Evolutionary conservation across 2,797 vertebrate genomes (phyloP), one percentile per base, ranked within the genome.

Genomic region (Acomys russatus): DNA sequence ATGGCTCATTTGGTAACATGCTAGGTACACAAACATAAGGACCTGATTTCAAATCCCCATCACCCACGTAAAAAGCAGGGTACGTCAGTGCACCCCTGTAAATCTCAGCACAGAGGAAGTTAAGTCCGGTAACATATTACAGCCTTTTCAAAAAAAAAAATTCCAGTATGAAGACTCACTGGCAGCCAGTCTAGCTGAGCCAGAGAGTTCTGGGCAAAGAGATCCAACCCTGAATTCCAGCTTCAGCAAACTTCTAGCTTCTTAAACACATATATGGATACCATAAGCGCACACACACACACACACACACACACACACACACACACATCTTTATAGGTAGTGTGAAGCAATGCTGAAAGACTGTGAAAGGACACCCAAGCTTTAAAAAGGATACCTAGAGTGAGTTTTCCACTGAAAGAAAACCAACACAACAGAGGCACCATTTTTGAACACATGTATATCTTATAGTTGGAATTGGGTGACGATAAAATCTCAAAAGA

Each of bases 381-480:
- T 68, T 91, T 44, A 83, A 73, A 33, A 25, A 59, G 23, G 33
- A 74, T 18, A 92, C 33, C 71, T 94, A 59, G 73, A 51, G 12
- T 51, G 66, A 94, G 44, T 95, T 86, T 64, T 91, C 59, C 71
- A 70, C 38, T 35, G 66, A 85, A 90, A 71, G 7, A 87, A 86
- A 44, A 56, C 12, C 10, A 71, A 56, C 7, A 73, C 74, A 63
- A 76, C 38, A 28, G 83, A 94, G 90, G 15, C 33, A 91, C 30
- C 63, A 22, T 44, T 86, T 76, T 44, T 88, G 17, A 89, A 54
- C 3, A 68, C n/a, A 78, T 68, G 1, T 84, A 15, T 44, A 9
- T 33, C 33, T 6, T 88, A 8, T 86, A 35, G 22, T 59, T 92
- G 92, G 64, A 74, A 66, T 14, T 70, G 35, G n/a, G 17, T 44